Base-by-base conservation (phyloP, 2,888 invertebrate species). In the Syrista parreyssii region DNA sequence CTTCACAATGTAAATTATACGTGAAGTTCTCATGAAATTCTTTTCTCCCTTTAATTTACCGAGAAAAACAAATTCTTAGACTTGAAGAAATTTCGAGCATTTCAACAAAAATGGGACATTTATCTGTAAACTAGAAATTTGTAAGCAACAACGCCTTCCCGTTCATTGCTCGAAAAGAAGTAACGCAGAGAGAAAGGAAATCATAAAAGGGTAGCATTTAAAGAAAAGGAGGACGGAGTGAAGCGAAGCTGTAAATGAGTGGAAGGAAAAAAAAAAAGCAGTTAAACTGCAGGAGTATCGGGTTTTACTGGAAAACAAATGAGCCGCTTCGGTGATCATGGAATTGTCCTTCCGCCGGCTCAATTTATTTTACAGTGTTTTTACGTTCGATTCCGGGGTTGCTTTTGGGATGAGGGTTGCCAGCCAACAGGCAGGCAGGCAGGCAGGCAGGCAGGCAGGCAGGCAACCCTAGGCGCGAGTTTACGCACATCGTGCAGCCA, bases 231-330 rank as follows among this genome's bases (percentile, higher is more conserved):
- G 23, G 23, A 55, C 23, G 40, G 40, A 55, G 40, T 0, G 40
- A 55, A 55, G 40, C 23, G 23, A 55, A 55, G 40, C 23, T 55
- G 40, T 55, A 55, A 55, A 55, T 55, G 40, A 23, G 23, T 55
- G 40, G 79, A 79, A 82, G 73, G 78, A 78, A 82, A 75, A 84
- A 80, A 81, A 81, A 80, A 81, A 75, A 81, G 79, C 23, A 55
- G 40, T 55, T 55, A 55, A 55, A 55, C 40, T 55, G 40, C 40
- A 55, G 23, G 9, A 55, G 40, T 55, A 55, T 55, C 40, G 40
- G 40, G 40, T 55, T 55, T 55, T 83, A 82, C 82, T 83, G 82
- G 81, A 83, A 86, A 86, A 86, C 86, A 86, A 86, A 86, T 81
- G 84, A 86, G 82, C 80, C 81, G 81, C 81, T 78, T 72, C 78